Evolutionary conservation across 2,888 invertebrate genomes (phyloP).

Genomic region (Orthosia gracilis): DNA sequence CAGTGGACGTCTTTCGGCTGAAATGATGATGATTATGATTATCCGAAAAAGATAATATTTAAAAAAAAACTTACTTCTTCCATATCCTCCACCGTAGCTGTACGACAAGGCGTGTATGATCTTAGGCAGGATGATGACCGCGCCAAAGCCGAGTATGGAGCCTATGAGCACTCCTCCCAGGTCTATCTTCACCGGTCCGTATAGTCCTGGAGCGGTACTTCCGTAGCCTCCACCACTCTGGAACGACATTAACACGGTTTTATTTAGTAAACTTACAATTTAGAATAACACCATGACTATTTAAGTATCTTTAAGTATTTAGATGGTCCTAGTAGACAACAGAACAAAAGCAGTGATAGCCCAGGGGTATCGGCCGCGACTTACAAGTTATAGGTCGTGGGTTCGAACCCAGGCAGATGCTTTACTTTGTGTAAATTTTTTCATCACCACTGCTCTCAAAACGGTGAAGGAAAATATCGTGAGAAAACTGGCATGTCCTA

Average conservation of each 20-base stretch:
- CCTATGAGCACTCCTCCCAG: constrained; percentile 95
- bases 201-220: constrained; percentile 90
- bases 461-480: too few relatives aligned
- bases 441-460: too few relatives aligned
- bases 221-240: constrained; percentile 85
- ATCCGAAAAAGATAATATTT: too few relatives aligned
- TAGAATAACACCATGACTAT: neutral
- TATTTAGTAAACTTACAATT: neutral
- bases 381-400: too few relatives aligned
- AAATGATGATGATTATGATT: too few relatives aligned
- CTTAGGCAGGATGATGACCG: constrained; percentile 95
- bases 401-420: too few relatives aligned
- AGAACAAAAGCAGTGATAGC: too few relatives aligned
- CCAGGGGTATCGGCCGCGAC: too few relatives aligned
- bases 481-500: too few relatives aligned
- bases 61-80: constrained; percentile 92
- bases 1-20: too few relatives aligned
- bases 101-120: constrained; percentile 94
- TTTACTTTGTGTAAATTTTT: too few relatives aligned
- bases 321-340: neutral
- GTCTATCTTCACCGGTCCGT: constrained; percentile 95
- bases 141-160: constrained; percentile 95
- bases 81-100: constrained; percentile 92
- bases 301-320: too few relatives aligned
- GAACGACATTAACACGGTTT: constrained; percentile 42